Evolutionary conservation across 2,113 vertebrate species (phyloP).

Genomic region (Leiothrix lutea): DNA sequence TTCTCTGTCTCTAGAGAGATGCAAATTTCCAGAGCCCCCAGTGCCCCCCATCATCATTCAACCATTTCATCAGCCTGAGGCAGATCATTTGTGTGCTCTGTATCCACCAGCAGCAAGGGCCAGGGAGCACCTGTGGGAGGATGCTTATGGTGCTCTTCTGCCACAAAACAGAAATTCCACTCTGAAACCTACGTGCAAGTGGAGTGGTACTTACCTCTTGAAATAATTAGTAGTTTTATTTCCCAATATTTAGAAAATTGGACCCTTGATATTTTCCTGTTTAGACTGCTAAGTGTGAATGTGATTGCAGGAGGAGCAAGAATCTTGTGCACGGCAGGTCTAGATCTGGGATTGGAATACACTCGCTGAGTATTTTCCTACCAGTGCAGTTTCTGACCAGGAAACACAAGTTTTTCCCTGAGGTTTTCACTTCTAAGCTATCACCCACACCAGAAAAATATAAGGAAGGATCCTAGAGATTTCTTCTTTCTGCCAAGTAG

Average conservation of each 20-base stretch:
- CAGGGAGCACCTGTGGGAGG: background rate
- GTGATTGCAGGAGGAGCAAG: slow-evolving; percentile 29
- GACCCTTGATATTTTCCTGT: slow-evolving; percentile 67
- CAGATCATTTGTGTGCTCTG: background rate
- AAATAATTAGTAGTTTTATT: slow-evolving; percentile 68
- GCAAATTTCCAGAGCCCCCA: background rate
- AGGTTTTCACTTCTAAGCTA: background rate
- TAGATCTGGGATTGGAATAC: background rate
- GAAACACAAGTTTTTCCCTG: background rate
- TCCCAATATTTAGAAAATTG: slow-evolving; percentile 69
- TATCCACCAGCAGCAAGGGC: background rate
- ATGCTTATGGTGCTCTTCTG: slow-evolving; percentile 47
- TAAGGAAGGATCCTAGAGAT: background rate
- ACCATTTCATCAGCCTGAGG: background rate
- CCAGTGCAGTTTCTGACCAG: background rate
- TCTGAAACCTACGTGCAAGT: slow-evolving; percentile 26
- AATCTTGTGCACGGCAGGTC: background rate
- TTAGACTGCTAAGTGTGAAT: slow-evolving; percentile 53
- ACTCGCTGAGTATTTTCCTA: background rate
- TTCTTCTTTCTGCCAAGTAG: background rate
- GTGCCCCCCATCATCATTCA: background rate
- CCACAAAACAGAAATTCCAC: slow-evolving; percentile 38
- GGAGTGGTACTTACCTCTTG: slow-evolving; percentile 61
- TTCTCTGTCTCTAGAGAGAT: background rate
- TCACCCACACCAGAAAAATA: background rate